Conservation (phyloP, 2,888 invertebrate genomes). For the Pheosia gnoma region DNA sequence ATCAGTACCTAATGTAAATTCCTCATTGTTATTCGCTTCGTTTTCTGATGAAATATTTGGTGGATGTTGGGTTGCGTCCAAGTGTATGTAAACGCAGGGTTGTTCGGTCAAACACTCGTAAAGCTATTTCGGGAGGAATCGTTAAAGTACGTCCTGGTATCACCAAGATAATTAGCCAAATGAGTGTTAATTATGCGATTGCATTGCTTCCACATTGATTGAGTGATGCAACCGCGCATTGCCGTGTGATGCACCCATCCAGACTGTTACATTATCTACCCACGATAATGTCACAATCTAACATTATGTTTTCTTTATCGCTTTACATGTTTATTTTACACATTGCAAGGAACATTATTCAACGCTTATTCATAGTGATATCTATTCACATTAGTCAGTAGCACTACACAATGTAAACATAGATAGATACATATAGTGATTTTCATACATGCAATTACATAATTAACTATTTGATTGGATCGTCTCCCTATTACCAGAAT, state of each 20-base stretch:
- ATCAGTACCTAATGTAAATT: constrained; percentile 28
- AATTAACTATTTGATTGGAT: neutral
- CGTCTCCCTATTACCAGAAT: constrained; percentile 5
- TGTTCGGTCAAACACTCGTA: constrained; percentile 61
- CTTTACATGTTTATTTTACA: constrained; percentile 66
- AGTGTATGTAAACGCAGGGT: constrained; percentile 70
- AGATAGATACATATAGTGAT: constrained; percentile 9
- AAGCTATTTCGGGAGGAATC: constrained; percentile 50
- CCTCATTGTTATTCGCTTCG: constrained; percentile 17
- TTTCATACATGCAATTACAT: neutral
- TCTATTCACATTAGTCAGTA: constrained; percentile 37
- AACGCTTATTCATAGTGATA: constrained; percentile 49
- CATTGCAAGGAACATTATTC: constrained; percentile 80
- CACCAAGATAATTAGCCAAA: constrained; percentile 37
- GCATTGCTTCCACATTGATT: constrained; percentile 33
- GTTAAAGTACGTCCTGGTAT: constrained; percentile 8
- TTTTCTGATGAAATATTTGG: constrained; percentile 37
- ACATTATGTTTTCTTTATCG: constrained; percentile 52
- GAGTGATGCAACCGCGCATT: constrained; percentile 46
- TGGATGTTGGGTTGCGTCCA: constrained; percentile 79
- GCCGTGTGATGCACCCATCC: constrained; percentile 42
- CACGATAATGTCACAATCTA: constrained; percentile 44
- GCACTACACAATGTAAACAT: constrained; percentile 16
- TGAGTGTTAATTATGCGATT: constrained; percentile 49
- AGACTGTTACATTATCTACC: constrained; percentile 47